Base-by-base conservation (phyloP, 2,888 invertebrate genomes). In the Drosophila atripex region DNA sequence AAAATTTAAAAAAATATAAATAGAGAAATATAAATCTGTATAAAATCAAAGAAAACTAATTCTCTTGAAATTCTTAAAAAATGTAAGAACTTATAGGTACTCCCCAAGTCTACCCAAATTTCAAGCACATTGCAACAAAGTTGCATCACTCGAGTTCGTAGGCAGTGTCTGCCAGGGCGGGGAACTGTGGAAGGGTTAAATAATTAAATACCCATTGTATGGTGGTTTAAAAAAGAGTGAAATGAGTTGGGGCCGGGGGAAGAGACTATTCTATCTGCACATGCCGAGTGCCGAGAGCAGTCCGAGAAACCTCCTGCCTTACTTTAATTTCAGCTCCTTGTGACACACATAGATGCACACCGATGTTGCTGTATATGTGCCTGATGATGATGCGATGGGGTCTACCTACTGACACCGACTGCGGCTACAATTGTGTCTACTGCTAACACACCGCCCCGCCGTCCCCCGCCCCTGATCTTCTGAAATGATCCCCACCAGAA, bases 231-330 rank as follows among this genome's bases (percentile, higher is more conserved):
- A 54, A n/a, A 41, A 35, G 39, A 16, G 38, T 45, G 32, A 23
- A 41, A 28, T 50, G 35, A 25, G 61, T 30, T 18, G 35, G 21
- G 28, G 41, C 38, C 55, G 18, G 21, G 41, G 16, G 16, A 11
- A 14, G 21, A 18, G 25, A 71, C 30, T 38, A 12, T 47, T 68
- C 47, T 53, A 68, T 52, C 63, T 38, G 30, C 65, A 80, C 86
- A 83, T 86, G 86, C 76, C 86, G 65, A 71, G 74, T 86, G 86
- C 76, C 86, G 65, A 71, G 74, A 46, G 18, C 61, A 77, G 84
- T 68, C 80, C 90, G 88, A 90, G 87, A 90, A 90, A 90, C 90
- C 91, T 90, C 90, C 91, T 90, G 90, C 91, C 90, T 90, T 91
- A 90, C 90, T 90, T 90, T 80, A 86, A 85, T 88, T 90, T 85